Evolutionary conservation across 2,888 invertebrate species (phyloP), one percentile per base, ranked within the genome.

Genomic region (Zele albiditarsus): DNA sequence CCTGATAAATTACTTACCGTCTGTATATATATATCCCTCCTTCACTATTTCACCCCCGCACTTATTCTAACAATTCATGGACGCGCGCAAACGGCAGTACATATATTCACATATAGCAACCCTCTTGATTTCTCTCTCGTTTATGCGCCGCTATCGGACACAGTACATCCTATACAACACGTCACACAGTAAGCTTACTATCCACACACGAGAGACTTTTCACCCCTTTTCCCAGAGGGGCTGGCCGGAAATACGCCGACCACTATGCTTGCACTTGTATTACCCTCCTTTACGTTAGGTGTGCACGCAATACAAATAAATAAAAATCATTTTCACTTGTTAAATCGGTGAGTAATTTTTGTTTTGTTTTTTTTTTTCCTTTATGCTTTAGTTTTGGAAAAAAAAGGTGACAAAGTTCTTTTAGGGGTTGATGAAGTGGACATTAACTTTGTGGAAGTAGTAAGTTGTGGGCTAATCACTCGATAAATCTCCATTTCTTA

Each of bases 1-100:
- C 80, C 86, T 87, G 87, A 88, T 87, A 88, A 88, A 88, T 88
- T 87, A 88, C 87, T 88, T 84, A 84, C 84, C 82, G 85, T 83
- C 83, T 77, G 77, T 76, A 38, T 38, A 38, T 76, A 38, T 38
- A 38, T 78, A 69, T 71, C 81, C 80, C 81, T 80, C 78, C 78
- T 46, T 16, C 77, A 80, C 77, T 82, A 60, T 67, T 71, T 67
- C 42, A 71, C 70, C 74, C 62, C 53, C 70, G 33, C 67, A 27
- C 63, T 16, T 57, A 62, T 49, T 49, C 46, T 63, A 68, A 62
- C 67, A 70, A 42, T 67, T 38, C 60, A 73, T 12, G 12, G 31
- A 53, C 57, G 60, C 25, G 16, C 28, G 31, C 38, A 38, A 38
- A 8, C 8, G 12, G 38, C 42, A 63, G 67, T 46, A 38, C 57